Evolutionary conservation across 2,888 invertebrate genomes (phyloP).

Genomic region (Eubasilissa splendida): DNA sequence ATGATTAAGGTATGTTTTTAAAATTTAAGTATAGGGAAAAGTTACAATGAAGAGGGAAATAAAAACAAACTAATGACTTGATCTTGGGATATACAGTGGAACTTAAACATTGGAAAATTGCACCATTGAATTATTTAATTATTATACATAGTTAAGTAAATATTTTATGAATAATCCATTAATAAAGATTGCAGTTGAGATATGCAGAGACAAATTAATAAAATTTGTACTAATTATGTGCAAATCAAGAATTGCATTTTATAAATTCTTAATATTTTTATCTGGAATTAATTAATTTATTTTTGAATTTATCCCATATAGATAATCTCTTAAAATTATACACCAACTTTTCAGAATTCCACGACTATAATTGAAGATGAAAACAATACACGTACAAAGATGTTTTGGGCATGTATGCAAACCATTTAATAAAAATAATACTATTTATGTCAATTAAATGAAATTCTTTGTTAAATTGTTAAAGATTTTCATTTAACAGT

Average conservation of each 20-base stretch:
- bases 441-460: too few relatives aligned
- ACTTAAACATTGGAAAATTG: not conserved
- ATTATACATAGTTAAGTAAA: not conserved
- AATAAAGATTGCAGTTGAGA: not conserved
- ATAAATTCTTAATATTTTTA: too few relatives aligned
- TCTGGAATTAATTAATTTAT: too few relatives aligned
- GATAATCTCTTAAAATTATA: too few relatives aligned
- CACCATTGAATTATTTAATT: constrained; percentile 8
- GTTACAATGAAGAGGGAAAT: not conserved
- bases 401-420: too few relatives aligned
- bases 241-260: constrained; percentile 1
- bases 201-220: not conserved
- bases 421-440: too few relatives aligned
- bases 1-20: not conserved
- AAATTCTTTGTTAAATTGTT: too few relatives aligned
- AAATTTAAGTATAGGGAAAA: constrained; percentile 7
- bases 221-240: constrained; percentile 10
- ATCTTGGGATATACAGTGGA: constrained; percentile 3
- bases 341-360: too few relatives aligned
- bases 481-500: too few relatives aligned
- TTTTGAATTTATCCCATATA: too few relatives aligned
- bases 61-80: constrained; percentile 1
- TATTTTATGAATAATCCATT: constrained; percentile 9
- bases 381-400: too few relatives aligned
- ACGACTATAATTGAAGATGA: too few relatives aligned